Base-by-base conservation (phyloP, 2,888 invertebrate species). In the Malacosoma neustria region DNA sequence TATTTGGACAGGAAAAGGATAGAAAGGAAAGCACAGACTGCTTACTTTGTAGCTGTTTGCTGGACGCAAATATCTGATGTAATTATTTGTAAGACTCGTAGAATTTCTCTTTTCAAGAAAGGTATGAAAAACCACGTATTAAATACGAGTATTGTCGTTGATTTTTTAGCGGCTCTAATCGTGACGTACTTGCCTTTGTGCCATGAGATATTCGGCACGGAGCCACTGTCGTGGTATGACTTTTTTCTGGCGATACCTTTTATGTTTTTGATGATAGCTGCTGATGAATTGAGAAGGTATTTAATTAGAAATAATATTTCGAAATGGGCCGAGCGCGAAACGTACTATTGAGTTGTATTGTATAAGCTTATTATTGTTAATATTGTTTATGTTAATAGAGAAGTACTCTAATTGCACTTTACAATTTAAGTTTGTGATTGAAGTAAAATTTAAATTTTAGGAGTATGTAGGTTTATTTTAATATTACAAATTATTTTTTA, bases 31-130 rank as follows among this genome's bases (percentile, higher is more conserved):
- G 92, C 93, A 38, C 92, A 93, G 64, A 92, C 94, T 0, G 91
- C 93, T 11, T 95, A 92, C 74, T 95, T 94, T 57, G 89, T 93
- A 2, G 89, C 93, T 4, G 88, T 94, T 42, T 93, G 94, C 29
- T 87, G 92, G 61, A 92, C 92, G 33, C 94, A 94, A 71, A 89
- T 92, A 73, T 90, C 93, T 9, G 93, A 94, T 72, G 87, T 92
- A 40, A 89, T 94, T 44, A 91, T 93, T 54, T 93, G 93, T 66
- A 94, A 94, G 69, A 94, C 93, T 0, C 82, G 93, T 42, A 84
- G 92, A 48, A 88, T 92, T 54, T 93, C 93, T 0, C 69, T 94
- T 29, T 56, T 92, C 35, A 89, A 91, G 51, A 93, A 94, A 59
- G 92, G 93, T 43, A 93, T 94, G 93, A 88, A 72, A 14, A 92